Evolutionary conservation across 64 coral and sea anemone species (phyloP).

Genomic region (Montipora sp.): DNA sequence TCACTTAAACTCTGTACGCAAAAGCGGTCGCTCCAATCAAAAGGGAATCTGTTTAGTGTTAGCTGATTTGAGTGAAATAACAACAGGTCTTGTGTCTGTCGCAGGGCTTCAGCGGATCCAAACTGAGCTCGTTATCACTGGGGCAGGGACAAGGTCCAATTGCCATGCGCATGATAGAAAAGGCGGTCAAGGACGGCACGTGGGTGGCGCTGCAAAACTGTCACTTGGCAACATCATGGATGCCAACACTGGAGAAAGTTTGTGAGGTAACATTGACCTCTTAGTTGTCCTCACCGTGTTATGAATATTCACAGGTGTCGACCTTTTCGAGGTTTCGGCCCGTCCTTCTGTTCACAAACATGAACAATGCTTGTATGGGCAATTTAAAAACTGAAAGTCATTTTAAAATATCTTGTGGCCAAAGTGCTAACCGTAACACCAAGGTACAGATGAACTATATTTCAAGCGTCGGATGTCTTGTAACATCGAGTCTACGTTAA

Average conservation of each 20-base stretch:
- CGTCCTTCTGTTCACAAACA: too few relatives aligned
- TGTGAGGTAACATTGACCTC: slow-evolving; percentile 75
- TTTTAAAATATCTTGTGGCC: too few relatives aligned
- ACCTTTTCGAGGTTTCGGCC: too few relatives aligned
- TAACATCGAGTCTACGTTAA: background rate
- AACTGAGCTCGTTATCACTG: slow-evolving; percentile 96
- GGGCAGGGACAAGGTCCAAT: slow-evolving; percentile 99
- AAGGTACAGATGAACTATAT: too few relatives aligned
- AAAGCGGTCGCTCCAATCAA: background rate
- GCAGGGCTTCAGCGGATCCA: slow-evolving; percentile 97
- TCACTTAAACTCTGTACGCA: too few relatives aligned
- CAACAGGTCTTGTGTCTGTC: background rate
- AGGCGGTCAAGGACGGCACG: slow-evolving; percentile 93
- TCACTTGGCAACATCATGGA: slow-evolving; percentile 98
- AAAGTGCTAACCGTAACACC: too few relatives aligned
- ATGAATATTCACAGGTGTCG: too few relatives aligned
- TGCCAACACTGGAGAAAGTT: slow-evolving; percentile 98
- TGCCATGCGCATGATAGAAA: slow-evolving; percentile 99
- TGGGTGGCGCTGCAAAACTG: slow-evolving; percentile 99
- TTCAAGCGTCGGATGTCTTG: too few relatives aligned
- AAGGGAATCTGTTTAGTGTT: background rate
- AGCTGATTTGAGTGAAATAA: background rate
- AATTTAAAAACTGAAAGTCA: too few relatives aligned
- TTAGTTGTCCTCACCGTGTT: too few relatives aligned
- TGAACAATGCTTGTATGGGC: too few relatives aligned